Conservation (phyloP, 1,140 invertebrate species). For the Euura saliciscinereae region DNA sequence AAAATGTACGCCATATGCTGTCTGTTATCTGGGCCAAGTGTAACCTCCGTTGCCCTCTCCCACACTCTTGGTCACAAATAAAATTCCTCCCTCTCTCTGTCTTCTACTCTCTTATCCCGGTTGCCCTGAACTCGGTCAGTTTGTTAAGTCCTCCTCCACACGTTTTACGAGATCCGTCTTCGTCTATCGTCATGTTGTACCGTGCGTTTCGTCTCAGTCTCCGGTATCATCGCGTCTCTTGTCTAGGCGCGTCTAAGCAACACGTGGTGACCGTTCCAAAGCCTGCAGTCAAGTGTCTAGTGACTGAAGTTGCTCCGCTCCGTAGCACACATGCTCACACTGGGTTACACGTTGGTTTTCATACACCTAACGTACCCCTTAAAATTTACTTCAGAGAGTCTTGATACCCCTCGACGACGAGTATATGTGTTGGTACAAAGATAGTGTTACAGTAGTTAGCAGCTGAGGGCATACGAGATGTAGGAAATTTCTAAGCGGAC, state of each 20-base stretch:
- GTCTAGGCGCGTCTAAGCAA: constrained; percentile 2
- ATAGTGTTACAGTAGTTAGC: constrained; percentile 7
- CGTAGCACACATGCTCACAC: neutral
- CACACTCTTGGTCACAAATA: neutral
- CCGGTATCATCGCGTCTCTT: neutral
- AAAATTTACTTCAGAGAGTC: neutral
- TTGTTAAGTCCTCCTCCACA: neutral
- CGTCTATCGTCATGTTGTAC: neutral
- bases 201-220: neutral
- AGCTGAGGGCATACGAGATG: neutral
- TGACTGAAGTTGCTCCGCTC: neutral
- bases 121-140: neutral
- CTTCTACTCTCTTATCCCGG: neutral
- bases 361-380: neutral
- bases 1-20: neutral
- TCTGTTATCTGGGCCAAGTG: constrained; percentile 1
- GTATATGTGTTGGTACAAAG: neutral
- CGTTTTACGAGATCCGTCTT: neutral
- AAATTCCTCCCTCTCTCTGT: neutral
- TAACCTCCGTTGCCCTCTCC: neutral
- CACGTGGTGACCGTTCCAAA: constrained; percentile 2
- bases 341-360: too few relatives aligned
- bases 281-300: constrained; percentile 6
- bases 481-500: constrained; percentile 4
- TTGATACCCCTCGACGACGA: neutral